Conservation (phyloP, 2,797 vertebrate genomes). For the Neoniphon sammara region DNA sequence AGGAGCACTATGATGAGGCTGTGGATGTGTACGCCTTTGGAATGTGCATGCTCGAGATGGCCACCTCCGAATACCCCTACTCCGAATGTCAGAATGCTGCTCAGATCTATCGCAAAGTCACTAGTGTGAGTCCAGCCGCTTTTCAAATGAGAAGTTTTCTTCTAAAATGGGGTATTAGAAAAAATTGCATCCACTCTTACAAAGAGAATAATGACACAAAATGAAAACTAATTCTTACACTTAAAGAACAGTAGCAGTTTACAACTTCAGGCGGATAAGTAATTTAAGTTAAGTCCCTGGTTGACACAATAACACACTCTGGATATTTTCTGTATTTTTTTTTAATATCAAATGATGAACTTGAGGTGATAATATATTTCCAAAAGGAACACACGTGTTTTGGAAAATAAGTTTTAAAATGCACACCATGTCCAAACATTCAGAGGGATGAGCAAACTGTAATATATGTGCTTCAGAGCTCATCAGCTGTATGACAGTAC, state of each 20-base stretch:
- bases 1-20: slow-evolving; percentile 97
- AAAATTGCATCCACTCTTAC: not conserved
- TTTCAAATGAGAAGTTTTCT: not conserved
- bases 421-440: not conserved
- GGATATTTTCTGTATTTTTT: too few relatives aligned
- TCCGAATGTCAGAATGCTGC: slow-evolving; percentile 99
- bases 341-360: too few relatives aligned
- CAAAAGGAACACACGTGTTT: too few relatives aligned
- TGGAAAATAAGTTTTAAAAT: not conserved
- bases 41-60: slow-evolving; percentile 99
- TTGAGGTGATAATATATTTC: too few relatives aligned
- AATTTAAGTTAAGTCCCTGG: too few relatives aligned
- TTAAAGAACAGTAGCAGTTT: too few relatives aligned
- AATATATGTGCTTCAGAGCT: not conserved
- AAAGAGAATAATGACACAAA: not conserved
- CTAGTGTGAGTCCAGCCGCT: slow-evolving; percentile 90
- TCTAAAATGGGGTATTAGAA: not conserved
- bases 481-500: not conserved
- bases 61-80: slow-evolving; percentile 98
- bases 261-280: too few relatives aligned
- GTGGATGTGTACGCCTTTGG: slow-evolving; percentile 98
- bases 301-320: too few relatives aligned
- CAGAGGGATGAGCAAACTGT: not conserved
- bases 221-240: not conserved
- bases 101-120: slow-evolving; percentile 99